Evolutionary conservation across 1,140 invertebrate genomes (phyloP).

Genomic region (Metaphire vulgaris): DNA sequence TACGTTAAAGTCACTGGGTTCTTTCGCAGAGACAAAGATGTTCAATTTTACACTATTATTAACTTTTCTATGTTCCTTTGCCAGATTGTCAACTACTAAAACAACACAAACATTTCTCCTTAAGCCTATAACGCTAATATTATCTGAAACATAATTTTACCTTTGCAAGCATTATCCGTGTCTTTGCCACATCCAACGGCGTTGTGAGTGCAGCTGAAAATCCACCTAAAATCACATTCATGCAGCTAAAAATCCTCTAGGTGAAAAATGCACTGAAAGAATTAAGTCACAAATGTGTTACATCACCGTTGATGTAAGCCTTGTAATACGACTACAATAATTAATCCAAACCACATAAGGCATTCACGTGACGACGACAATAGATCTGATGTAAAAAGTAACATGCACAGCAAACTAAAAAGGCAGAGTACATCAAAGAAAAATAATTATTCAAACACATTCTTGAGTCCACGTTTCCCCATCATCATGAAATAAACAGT

Average conservation of each 20-base stretch:
- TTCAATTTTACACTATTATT: no score
- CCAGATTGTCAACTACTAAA: neutral
- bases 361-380: no score
- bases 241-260: neutral
- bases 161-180: constrained; percentile 48
- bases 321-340: neutral
- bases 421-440: no score
- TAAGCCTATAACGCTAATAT: neutral
- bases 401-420: neutral
- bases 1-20: no score
- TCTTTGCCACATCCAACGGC: constrained; percentile 98
- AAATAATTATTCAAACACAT: no score
- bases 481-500: no score
- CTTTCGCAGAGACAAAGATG: no score
- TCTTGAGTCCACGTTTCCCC: no score
- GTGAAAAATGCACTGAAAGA: neutral
- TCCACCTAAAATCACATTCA: constrained; percentile 60
- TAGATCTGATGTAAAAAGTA: neutral
- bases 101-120: neutral
- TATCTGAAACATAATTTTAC: neutral
- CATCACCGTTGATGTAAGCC: neutral
- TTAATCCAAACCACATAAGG: no score
- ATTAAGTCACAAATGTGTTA: neutral
- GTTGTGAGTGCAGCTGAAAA: constrained; percentile 87
- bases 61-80: no score